phyloP scores from a whole-genome alignment of 2,888 invertebrate species.

The Aelia acuminata region DNA sequence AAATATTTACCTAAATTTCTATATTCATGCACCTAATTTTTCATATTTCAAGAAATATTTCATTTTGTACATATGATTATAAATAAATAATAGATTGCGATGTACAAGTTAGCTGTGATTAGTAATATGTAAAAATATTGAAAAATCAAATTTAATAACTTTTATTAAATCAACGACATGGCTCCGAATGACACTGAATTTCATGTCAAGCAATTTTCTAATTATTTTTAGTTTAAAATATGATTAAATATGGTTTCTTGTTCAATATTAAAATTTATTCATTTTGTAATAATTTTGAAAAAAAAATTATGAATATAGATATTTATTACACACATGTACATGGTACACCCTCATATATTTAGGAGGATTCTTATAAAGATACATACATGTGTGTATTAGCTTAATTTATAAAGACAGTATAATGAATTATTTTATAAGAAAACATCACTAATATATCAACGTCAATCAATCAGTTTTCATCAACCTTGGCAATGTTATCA shows the following conservation, averaged over 20 bases:
- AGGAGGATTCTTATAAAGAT: background rate
- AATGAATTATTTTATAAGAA: background rate
- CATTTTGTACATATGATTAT: no score
- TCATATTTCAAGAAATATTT: no score
- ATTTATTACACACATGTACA: background rate
- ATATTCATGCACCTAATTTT: no score
- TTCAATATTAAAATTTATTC: background rate
- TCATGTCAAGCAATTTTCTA: background rate
- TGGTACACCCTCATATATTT: background rate
- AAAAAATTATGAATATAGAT: background rate
- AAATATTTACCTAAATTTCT: no score
- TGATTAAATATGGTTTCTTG: background rate
- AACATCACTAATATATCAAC: background rate
- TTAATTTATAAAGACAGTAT: background rate
- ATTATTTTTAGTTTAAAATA: background rate
- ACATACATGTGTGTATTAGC: background rate
- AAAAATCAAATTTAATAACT: background rate
- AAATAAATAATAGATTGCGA: no score
- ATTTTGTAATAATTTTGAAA: no score
- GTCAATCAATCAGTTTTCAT: no score
- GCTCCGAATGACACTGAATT: background rate
- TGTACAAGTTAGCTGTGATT: no score
- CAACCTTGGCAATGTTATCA: no score
- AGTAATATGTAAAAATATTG: background rate
- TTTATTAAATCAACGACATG: background rate